These are phyloP conservation scores for Aselliscus stoliczkanus DNA, from an alignment of 2,797 vertebrate species.

Conservation along the genomic window DNA sequence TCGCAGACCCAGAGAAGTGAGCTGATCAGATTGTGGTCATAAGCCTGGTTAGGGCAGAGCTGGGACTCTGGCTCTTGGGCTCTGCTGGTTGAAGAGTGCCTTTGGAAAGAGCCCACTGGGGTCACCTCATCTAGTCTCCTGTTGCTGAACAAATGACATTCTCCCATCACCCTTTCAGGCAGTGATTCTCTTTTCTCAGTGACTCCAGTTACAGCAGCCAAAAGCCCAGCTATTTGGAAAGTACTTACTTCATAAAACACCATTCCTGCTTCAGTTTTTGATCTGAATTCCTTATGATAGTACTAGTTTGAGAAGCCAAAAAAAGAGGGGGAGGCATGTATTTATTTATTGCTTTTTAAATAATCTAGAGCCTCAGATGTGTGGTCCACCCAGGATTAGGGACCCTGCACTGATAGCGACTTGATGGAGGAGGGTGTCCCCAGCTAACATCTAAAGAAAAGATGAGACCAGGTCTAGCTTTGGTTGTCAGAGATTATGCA, in stretches of 20 bases:
- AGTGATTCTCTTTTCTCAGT: background rate
- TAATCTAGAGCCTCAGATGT: background rate
- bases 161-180: background rate
- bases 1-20: background rate
- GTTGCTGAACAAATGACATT: background rate
- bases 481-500: background rate
- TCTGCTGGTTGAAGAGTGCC: background rate
- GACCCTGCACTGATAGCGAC: background rate
- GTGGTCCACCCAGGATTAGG: background rate
- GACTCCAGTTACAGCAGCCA: background rate
- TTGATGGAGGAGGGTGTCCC: background rate
- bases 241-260: background rate
- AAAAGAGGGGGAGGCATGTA: background rate
- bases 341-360: background rate
- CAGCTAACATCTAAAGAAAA: background rate
- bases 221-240: background rate
- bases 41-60: background rate
- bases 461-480: background rate
- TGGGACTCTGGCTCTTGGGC: background rate
- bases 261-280: background rate
- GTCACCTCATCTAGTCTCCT: background rate
- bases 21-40: background rate
- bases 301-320: background rate
- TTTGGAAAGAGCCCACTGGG: background rate
- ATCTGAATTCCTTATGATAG: background rate